Percentiles rank a stretch among this genome's conserved stretches.
Evolutionary conservation across 2,888 invertebrate species (phyloP).

Genomic region (Phoenoteleia sp.): DNA sequence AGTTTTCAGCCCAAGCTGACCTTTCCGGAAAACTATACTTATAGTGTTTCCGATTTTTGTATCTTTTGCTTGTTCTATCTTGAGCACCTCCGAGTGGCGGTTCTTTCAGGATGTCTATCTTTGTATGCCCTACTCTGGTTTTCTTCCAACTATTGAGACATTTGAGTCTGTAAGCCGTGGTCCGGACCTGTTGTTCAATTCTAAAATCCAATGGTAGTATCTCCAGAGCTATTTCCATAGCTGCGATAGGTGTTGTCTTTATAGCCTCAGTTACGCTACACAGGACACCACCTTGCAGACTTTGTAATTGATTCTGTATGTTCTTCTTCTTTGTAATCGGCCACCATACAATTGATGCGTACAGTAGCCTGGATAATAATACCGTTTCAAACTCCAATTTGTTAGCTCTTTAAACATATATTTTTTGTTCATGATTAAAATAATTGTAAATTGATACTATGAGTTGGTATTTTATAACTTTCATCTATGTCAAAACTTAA

Average conservation of each 20-base stretch:
- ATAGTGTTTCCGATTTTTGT: not conserved
- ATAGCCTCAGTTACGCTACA: not conserved
- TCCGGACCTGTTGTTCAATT: not conserved
- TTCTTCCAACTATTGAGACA: not conserved
- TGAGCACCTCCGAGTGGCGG: not conserved
- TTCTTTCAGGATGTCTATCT: not conserved
- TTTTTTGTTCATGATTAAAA: too few relatives aligned
- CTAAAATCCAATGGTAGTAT: not conserved
- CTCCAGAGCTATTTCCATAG: not conserved
- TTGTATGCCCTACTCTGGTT: not conserved
- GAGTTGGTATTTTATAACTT: too few relatives aligned
- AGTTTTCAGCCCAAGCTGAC: not conserved
- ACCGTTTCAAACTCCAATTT: too few relatives aligned
- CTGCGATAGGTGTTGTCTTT: not conserved
- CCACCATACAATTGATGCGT: too few relatives aligned
- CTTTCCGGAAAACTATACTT: not conserved
- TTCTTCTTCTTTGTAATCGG: too few relatives aligned
- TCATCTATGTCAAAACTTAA: too few relatives aligned
- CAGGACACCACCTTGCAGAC: not conserved
- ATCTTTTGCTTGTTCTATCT: not conserved
- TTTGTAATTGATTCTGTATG: constrained; percentile 1
- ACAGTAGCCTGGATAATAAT: too few relatives aligned
- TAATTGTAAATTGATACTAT: too few relatives aligned
- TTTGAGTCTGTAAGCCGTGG: not conserved
- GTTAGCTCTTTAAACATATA: too few relatives aligned